phyloP scores from a whole-genome alignment of 2,888 invertebrate species.

The Bombyx huttoni region DNA sequence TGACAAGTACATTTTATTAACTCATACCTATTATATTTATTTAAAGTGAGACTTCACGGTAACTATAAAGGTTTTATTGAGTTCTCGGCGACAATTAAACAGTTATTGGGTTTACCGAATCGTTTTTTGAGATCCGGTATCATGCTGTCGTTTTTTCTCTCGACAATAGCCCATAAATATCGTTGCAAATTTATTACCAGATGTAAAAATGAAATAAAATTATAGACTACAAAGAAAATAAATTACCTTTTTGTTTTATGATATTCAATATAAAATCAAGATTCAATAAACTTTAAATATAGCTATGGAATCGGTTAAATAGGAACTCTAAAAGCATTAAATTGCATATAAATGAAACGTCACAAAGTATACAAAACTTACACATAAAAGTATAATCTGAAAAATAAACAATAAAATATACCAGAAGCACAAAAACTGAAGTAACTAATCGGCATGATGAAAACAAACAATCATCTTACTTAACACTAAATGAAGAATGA shows the following conservation, averaged over 20 bases:
- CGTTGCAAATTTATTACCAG: background rate
- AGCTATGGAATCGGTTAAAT: too few species aligned
- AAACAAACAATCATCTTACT: background rate
- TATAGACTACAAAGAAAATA: background rate
- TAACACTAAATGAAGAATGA: background rate
- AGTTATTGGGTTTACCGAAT: background rate
- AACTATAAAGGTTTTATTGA: background rate
- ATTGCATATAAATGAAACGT: too few species aligned
- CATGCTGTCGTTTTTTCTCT: background rate
- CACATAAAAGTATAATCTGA: background rate
- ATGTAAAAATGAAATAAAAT: background rate
- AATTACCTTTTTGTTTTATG: background rate
- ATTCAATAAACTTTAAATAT: too few species aligned
- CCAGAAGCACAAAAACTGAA: background rate
- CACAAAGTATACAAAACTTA: too few species aligned
- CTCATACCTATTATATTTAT: background rate
- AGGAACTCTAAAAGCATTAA: too few species aligned
- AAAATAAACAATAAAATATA: background rate
- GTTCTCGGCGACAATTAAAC: background rate
- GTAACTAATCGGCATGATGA: background rate
- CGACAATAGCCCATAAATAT: background rate
- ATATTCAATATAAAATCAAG: background rate
- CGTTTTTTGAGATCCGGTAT: background rate
- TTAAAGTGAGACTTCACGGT: background rate
- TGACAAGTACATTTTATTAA: background rate